Base-by-base conservation (phyloP, 2,113 vertebrate genomes). In the Dicerorhinus sumatrensis region DNA sequence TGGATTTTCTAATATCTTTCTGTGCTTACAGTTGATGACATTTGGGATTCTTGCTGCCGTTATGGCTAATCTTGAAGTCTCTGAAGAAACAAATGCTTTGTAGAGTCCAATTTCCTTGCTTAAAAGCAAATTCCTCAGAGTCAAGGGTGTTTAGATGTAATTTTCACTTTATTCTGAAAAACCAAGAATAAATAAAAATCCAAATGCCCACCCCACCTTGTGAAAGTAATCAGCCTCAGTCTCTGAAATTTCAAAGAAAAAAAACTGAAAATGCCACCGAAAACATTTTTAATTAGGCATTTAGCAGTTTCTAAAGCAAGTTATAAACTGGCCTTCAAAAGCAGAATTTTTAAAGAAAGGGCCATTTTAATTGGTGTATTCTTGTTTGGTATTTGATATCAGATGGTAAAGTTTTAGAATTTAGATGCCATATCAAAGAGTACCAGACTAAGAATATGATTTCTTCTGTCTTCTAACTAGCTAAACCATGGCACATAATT, bases 241-340 rank as follows among this genome's bases (percentile, higher is more conserved):
- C 51, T 88, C 93, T 92, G 79, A 91, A 95, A 93, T 97, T 96
- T 95, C 82, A 97, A 92, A 97, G 29, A 48, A 36, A 75, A 82
- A 69, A 69, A 62, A 23, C 29, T 36, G 76, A 93, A 96, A 93
- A 96, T 70, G 73, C 42, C 51, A 96, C 27, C 18, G 18, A 89
- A 96, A 93, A 91, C 33, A 89, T 89, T 97, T 93, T 96, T 97
- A 94, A 95, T 96, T 95, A 95, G 93, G 56, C 82, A 97, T 70
- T 98, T 97, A 96, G 87, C 69, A 93, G 69, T 89, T 91, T 73
- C 91, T 79, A 87, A 77, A 94, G 91, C 79, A 88, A 95, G 75
- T 92, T 96, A 75, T 90, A 96, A 97, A 79, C 95, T 96, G 69
- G 58, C 69, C 83, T 94, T 92, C 96, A 89, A 94, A 96, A 96